A percentile compares a stretch with the other conserved stretches of the same genome.
These are phyloP conservation scores for Cepaea hortensis DNA, from an alignment of 2,888 invertebrate species.

Conservation along the genomic window DNA sequence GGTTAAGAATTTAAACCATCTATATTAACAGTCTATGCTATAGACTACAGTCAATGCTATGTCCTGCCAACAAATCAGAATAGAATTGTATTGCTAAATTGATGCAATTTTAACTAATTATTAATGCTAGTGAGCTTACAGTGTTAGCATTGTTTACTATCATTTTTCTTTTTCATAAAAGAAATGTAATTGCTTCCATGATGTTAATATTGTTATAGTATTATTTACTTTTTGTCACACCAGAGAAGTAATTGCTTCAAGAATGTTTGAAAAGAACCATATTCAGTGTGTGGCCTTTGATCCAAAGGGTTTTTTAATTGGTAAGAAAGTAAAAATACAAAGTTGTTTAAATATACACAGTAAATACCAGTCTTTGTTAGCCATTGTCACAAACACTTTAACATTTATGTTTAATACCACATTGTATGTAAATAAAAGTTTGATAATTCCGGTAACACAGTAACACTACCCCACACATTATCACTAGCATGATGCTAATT, in stretches of 20 bases:
- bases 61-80: too few species aligned
- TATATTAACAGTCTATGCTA: too few species aligned
- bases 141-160: not conserved
- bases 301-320: conserved; percentile 70
- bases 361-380: not conserved
- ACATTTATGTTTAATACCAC: not conserved
- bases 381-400: too few species aligned
- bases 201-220: conserved; percentile 54
- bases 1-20: too few species aligned
- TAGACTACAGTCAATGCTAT: too few species aligned
- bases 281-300: conserved; percentile 72
- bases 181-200: conserved; percentile 68
- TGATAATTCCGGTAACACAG: too few species aligned
- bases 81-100: too few species aligned
- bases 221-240: conserved; percentile 14
- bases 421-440: not conserved
- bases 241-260: conserved; percentile 68
- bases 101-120: too few species aligned
- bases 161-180: conserved; percentile 49
- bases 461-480: too few species aligned
- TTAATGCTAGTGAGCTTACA: too few species aligned
- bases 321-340: conserved; percentile 51
- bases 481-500: too few species aligned
- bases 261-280: conserved; percentile 70
- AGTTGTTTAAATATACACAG: not conserved